Conservation (phyloP, 2,113 vertebrate species). For the Catagonus wagneri region DNA sequence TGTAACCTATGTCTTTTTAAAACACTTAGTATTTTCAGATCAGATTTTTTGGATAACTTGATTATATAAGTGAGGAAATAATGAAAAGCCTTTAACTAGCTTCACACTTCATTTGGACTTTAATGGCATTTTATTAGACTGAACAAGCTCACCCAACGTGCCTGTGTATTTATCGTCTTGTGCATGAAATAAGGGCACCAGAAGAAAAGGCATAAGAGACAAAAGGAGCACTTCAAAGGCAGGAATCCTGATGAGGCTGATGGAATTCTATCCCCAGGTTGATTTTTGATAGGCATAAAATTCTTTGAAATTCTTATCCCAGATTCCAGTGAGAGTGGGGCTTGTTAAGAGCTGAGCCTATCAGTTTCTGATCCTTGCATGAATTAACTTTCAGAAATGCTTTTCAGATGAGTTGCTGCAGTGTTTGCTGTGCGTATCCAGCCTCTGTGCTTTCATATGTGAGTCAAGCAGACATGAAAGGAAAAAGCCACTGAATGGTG, state of each 20-base stretch:
- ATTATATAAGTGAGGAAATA: conserved; percentile 55
- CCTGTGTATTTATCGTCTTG: conserved; percentile 51
- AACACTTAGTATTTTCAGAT: neutral
- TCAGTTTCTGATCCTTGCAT: conserved; percentile 22
- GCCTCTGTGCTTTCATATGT: neutral
- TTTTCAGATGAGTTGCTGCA: conserved; percentile 37
- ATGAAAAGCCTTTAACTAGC: conserved; percentile 64
- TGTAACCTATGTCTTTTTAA: neutral
- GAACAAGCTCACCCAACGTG: conserved; percentile 37
- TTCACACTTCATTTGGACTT: conserved; percentile 64
- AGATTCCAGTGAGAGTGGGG: conserved; percentile 45
- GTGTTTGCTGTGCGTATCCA: conserved; percentile 35
- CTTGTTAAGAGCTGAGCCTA: conserved; percentile 46
- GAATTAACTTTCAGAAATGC: conserved; percentile 58
- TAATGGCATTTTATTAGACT: conserved; percentile 55
- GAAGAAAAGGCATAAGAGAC: conserved; percentile 59
- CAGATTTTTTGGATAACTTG: conserved; percentile 51
- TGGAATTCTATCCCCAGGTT: conserved; percentile 65
- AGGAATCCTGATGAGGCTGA: conserved; percentile 44
- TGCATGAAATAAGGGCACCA: conserved; percentile 44
- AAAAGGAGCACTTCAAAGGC: conserved; percentile 65
- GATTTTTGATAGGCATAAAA: conserved; percentile 72
- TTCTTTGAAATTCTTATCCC: conserved; percentile 71
- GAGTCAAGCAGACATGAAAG: neutral
- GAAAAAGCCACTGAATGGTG: neutral